These are phyloP conservation scores for Catharus ustulatus DNA, from an alignment of 2,797 vertebrate genomes.

Conservation along the genomic window DNA sequence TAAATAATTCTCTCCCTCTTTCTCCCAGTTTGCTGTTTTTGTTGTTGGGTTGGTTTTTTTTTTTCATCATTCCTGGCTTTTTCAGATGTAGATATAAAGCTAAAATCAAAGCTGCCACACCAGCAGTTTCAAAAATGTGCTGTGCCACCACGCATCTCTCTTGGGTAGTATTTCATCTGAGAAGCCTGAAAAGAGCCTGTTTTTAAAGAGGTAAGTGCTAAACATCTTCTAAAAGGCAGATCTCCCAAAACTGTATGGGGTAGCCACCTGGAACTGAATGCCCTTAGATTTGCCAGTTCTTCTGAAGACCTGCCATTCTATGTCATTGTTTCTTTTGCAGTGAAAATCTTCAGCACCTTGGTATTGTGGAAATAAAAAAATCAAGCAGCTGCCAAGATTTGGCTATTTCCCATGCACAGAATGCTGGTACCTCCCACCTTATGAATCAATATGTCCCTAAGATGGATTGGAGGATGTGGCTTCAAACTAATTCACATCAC, in stretches of 20 bases:
- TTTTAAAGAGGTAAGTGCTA: neutral
- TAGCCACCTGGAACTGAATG: neutral
- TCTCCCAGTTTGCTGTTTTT: neutral
- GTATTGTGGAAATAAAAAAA: neutral
- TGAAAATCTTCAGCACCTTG: neutral
- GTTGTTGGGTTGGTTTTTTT: neutral
- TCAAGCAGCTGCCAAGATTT: neutral
- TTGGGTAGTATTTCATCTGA: neutral
- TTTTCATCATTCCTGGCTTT: neutral
- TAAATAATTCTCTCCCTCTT: neutral
- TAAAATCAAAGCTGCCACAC: neutral
- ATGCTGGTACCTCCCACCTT: neutral
- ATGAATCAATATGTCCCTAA: neutral
- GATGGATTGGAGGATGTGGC: neutral
- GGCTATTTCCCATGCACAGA: neutral
- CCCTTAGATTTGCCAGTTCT: neutral
- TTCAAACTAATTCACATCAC: neutral
- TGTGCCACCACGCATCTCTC: neutral
- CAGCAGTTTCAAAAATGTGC: neutral
- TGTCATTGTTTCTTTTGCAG: neutral
- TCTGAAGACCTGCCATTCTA: neutral
- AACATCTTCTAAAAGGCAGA: neutral
- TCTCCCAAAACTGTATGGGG: neutral
- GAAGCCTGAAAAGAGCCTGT: neutral
- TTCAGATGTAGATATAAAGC: neutral